These are phyloP conservation scores for Theristicus caerulescens DNA, from an alignment of 2,113 vertebrate species.

Conservation along the genomic window DNA sequence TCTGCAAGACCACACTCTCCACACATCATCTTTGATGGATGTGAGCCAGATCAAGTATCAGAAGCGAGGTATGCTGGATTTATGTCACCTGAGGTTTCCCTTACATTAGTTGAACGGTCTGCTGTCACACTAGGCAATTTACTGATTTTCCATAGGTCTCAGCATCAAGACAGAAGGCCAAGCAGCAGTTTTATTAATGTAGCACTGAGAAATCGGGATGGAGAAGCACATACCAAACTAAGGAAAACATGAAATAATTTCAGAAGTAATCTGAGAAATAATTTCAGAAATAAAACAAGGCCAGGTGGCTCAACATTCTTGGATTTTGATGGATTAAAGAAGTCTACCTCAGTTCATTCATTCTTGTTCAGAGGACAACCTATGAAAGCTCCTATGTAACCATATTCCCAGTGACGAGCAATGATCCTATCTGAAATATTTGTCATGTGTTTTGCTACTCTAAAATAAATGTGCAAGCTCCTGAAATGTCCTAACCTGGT, in stretches of 20 bases:
- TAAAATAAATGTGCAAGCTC: background rate
- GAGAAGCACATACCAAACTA: background rate
- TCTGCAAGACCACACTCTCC: background rate
- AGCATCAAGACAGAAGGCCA: background rate
- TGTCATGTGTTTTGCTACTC: background rate
- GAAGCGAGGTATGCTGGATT: background rate
- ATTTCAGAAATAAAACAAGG: background rate
- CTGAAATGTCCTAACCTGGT: background rate
- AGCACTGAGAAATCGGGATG: background rate
- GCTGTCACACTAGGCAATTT: background rate
- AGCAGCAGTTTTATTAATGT: background rate
- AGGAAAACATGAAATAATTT: background rate
- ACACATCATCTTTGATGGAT: background rate
- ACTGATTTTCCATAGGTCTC: background rate
- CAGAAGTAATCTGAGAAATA: background rate
- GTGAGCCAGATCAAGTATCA: background rate
- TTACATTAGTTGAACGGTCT: background rate
- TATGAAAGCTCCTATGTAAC: background rate
- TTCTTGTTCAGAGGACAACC: background rate
- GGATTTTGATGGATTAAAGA: background rate
- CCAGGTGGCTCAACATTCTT: background rate
- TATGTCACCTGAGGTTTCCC: background rate
- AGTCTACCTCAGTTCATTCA: background rate
- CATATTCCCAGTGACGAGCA: background rate
- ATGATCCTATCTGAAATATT: background rate